A percentile compares a stretch with the other conserved stretches of the same genome.
Conservation (phyloP, 1,140 invertebrate genomes). For the Planococcus citri region DNA sequence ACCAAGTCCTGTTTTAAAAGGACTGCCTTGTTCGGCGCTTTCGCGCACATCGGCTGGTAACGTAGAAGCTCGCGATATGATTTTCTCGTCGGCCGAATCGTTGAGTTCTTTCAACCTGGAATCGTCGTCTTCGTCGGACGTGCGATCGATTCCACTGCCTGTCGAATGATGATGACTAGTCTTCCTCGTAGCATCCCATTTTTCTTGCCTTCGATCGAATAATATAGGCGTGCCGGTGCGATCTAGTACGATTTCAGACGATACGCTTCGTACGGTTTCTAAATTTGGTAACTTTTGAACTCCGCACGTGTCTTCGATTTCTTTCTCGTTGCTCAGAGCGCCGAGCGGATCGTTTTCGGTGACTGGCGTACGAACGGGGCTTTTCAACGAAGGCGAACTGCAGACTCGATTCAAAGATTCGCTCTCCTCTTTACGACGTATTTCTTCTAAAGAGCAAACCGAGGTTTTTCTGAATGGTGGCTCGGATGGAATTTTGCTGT, state of each 20-base stretch:
- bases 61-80: constrained; percentile 64
- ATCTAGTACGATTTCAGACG: constrained; percentile 30
- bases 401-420: constrained; percentile 23
- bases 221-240: constrained; percentile 28
- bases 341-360: constrained; percentile 84
- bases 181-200: constrained; percentile 36
- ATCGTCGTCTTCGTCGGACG: constrained; percentile 23
- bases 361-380: constrained; percentile 57
- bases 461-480: neutral
- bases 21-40: constrained; percentile 38
- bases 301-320: constrained; percentile 21
- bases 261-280: constrained; percentile 23
- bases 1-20: constrained; percentile 56
- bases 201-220: constrained; percentile 26
- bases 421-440: constrained; percentile 21
- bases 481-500: neutral
- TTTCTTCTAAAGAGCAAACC: constrained; percentile 7
- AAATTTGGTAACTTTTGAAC: constrained; percentile 13
- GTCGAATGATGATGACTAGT: constrained; percentile 33
- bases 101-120: constrained; percentile 24
- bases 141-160: constrained; percentile 3
- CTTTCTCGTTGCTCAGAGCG: constrained; percentile 44
- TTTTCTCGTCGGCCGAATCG: constrained; percentile 31
- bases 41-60: constrained; percentile 44
- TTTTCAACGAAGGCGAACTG: constrained; percentile 36